Evolutionary conservation across 1,140 invertebrate genomes (phyloP).

Genomic region (Drosophila orena): DNA sequence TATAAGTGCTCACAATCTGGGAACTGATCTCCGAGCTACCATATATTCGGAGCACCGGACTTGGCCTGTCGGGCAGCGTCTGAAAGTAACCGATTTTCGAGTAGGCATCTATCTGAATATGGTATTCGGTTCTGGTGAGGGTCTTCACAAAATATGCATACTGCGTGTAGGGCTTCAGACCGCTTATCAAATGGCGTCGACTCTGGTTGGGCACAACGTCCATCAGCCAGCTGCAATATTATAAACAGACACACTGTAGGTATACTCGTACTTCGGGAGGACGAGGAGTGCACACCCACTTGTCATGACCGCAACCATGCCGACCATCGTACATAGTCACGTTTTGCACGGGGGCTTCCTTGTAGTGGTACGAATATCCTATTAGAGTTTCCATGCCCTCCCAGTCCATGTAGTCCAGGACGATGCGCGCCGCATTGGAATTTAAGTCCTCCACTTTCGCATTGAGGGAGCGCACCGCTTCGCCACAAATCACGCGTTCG

Average conservation of each 20-base stretch:
- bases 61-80: slow-evolving; percentile 86
- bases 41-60: slow-evolving; percentile 55
- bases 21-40: slow-evolving; percentile 43
- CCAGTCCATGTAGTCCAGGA: slow-evolving; percentile 87
- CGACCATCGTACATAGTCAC: slow-evolving; percentile 91
- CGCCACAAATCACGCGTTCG: slow-evolving; percentile 92
- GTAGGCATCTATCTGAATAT: slow-evolving; percentile 89
- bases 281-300: slow-evolving; percentile 35
- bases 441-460: slow-evolving; percentile 60
- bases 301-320: slow-evolving; percentile 91
- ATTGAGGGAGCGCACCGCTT: slow-evolving; percentile 21
- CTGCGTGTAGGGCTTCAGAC: slow-evolving; percentile 92
- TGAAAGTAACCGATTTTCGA: slow-evolving; percentile 92
- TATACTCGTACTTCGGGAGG: neutral
- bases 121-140: slow-evolving; percentile 89
- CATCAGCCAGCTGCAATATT: slow-evolving; percentile 84
- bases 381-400: slow-evolving; percentile 89
- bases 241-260: neutral
- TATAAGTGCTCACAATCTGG: slow-evolving; percentile 51
- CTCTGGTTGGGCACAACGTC: slow-evolving; percentile 54
- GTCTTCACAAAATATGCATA: slow-evolving; percentile 97
- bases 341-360: slow-evolving; percentile 88
- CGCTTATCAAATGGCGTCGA: slow-evolving; percentile 86
- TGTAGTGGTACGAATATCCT: slow-evolving; percentile 92
- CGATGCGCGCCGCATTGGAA: slow-evolving; percentile 86